Percentiles rank a stretch among this genome's conserved stretches.
phyloP scores from a whole-genome alignment of 2,888 invertebrate species.

The Rhagium mordax region DNA sequence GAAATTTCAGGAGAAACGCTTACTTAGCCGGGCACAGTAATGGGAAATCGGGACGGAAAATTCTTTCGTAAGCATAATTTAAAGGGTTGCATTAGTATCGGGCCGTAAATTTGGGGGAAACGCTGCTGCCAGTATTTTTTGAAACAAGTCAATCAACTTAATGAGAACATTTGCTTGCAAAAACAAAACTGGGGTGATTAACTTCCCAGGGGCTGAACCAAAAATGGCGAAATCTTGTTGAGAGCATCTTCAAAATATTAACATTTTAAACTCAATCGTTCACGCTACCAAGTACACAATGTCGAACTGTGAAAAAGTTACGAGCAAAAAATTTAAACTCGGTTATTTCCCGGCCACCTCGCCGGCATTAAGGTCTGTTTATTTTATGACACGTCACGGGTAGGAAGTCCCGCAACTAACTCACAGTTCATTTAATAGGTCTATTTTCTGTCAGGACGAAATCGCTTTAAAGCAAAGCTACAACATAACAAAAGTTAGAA shows the following conservation, averaged over 20 bases:
- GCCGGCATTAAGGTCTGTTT: not conserved
- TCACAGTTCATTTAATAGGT: not conserved
- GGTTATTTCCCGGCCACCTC: not conserved
- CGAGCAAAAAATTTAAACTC: no score
- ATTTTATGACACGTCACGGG: not conserved
- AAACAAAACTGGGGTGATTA: no score
- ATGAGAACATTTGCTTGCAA: no score
- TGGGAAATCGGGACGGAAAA: not conserved
- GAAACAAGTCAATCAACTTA: not conserved
- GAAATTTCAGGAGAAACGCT: not conserved
- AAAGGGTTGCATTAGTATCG: not conserved
- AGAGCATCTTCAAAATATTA: no score
- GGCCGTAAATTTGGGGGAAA: not conserved
- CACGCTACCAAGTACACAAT: no score
- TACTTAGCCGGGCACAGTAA: not conserved
- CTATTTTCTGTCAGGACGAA: not conserved
- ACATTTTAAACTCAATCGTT: no score
- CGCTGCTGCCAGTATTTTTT: not conserved
- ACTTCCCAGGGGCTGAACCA: no score
- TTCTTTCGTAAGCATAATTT: not conserved
- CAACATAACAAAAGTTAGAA: slow-evolving; percentile 6
- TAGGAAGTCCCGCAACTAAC: not conserved
- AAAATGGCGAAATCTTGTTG: no score
- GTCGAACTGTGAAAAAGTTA: no score
- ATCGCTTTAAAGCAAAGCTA: not conserved